Evolutionary conservation across 2,113 vertebrate species (phyloP).

Genomic region (Phaethornis superciliosus): DNA sequence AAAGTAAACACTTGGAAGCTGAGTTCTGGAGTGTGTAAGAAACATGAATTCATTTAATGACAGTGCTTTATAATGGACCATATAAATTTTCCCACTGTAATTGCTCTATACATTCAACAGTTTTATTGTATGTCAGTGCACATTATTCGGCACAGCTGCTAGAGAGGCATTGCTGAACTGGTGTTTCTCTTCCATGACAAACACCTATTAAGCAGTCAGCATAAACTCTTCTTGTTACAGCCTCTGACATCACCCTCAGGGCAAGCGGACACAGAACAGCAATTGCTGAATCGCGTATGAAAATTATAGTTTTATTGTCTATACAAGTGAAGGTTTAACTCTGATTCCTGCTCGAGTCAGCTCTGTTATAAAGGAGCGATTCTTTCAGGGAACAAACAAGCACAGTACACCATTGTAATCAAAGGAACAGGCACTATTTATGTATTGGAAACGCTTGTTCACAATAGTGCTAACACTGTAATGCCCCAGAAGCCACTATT

Average conservation of each 20-base stretch:
- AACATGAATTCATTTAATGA: conserved; percentile 2
- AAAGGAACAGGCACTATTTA: conserved; percentile 85
- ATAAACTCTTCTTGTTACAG: conserved; percentile 70
- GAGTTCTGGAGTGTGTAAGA: neutral
- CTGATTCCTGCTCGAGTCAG: conserved; percentile 73
- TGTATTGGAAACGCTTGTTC: conserved; percentile 80
- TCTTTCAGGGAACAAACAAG: conserved; percentile 81
- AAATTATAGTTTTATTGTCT: conserved; percentile 85
- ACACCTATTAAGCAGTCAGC: conserved; percentile 78
- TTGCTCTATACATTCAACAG: conserved; percentile 49
- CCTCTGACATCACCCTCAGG: conserved; percentile 76
- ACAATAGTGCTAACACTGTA: conserved; percentile 74
- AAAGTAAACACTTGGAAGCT: neutral
- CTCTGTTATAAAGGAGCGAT: conserved; percentile 76
- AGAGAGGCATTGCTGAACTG: conserved; percentile 49
- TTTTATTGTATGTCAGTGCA: conserved; percentile 50
- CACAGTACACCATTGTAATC: conserved; percentile 88
- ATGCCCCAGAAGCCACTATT: conserved; percentile 71
- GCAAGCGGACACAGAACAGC: conserved; percentile 74
- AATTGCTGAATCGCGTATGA: conserved; percentile 74
- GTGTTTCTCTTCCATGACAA: conserved; percentile 70
- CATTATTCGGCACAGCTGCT: conserved; percentile 67
- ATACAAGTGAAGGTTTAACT: conserved; percentile 78
- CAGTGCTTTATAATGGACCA: neutral
- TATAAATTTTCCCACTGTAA: conserved; percentile 18